These are phyloP conservation scores for Phytoseiulus persimilis DNA, from an alignment of 2,888 invertebrate genomes.

Conservation along the genomic window DNA sequence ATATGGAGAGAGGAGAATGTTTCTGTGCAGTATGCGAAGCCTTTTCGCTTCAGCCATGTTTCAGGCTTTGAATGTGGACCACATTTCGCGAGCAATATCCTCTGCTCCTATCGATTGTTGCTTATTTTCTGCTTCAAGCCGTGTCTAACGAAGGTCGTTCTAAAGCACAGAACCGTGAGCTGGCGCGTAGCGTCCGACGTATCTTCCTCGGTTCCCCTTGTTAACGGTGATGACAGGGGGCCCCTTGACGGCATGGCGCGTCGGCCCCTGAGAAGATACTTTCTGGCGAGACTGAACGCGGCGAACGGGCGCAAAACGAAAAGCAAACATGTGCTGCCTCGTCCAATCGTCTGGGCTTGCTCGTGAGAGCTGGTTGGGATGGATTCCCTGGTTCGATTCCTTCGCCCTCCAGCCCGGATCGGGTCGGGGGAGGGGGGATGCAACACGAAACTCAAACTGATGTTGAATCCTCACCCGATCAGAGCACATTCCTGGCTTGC, in stretches of 20 bases:
- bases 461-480: no score
- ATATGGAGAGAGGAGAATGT: no score
- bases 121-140: not conserved
- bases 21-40: no score
- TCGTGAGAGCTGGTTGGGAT: not conserved
- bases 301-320: not conserved
- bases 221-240: constrained; percentile 5
- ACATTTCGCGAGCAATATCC: not conserved
- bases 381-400: no score
- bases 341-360: not conserved
- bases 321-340: not conserved
- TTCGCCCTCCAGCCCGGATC: no score
- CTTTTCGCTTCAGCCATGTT: no score
- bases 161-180: not conserved
- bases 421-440: no score
- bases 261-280: not conserved
- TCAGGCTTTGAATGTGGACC: no score
- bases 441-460: no score
- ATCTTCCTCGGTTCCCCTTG: not conserved
- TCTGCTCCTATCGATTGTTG: not conserved
- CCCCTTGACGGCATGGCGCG: not conserved
- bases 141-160: not conserved
- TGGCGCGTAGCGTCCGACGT: not conserved
- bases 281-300: not conserved
- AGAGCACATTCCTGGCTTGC: no score